These are phyloP conservation scores for Alviniconcha strummeri DNA, from an alignment of 2,888 invertebrate species.

Conservation along the genomic window DNA sequence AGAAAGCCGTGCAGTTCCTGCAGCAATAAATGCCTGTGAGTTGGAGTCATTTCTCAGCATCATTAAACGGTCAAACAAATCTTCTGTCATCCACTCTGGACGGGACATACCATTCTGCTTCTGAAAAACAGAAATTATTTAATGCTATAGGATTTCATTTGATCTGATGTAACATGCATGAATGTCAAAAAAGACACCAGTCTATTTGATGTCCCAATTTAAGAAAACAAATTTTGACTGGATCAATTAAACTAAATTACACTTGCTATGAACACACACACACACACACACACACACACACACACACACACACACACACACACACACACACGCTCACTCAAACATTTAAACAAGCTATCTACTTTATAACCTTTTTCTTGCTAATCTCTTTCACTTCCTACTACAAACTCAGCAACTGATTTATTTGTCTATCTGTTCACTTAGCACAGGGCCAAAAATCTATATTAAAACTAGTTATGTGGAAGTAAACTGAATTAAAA, in stretches of 20 bases:
- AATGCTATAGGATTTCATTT: no score
- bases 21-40: not conserved
- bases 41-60: not conserved
- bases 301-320: not conserved
- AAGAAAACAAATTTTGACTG: no score
- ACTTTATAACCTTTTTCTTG: not conserved
- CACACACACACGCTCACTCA: not conserved
- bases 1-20: conserved; percentile 11
- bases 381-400: no score
- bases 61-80: conserved; percentile 23
- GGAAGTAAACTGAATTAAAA: not conserved
- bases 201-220: no score
- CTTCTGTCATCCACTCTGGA: conserved; percentile 34
- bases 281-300: not conserved
- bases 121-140: not conserved
- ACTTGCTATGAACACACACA: not conserved
- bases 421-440: no score
- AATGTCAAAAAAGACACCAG: not conserved
- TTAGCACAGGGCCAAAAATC: no score
- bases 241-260: not conserved
- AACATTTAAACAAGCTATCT: not conserved
- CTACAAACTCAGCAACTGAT: no score
- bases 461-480: no score
- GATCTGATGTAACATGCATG: not conserved
- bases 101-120: conserved; percentile 22